phyloP scores from a whole-genome alignment of 37 sponge, comb jelly and placozoan genomes.

The Dysidea cf. avara region DNA sequence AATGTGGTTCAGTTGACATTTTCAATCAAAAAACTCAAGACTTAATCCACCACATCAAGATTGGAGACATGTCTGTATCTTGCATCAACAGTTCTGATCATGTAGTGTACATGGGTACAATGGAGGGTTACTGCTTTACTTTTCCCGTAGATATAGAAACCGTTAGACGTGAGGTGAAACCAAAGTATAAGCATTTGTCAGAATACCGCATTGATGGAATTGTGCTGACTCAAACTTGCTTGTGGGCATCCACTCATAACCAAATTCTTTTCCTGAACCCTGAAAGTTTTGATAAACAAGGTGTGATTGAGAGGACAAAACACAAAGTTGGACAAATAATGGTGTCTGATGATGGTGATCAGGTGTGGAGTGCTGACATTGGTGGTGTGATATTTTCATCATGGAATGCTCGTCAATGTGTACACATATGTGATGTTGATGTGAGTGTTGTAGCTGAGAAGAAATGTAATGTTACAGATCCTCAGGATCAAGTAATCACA shows the following conservation, averaged over 20 bases:
- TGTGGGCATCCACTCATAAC: too few species aligned
- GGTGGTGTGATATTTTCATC: constrained; percentile 49
- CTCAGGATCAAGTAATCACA: constrained; percentile 54
- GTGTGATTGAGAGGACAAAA: background rate
- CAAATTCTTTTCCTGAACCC: constrained; percentile 53
- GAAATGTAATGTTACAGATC: too few species aligned
- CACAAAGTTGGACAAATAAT: constrained; percentile 43
- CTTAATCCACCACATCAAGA: constrained; percentile 32
- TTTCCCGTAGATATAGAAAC: constrained; percentile 7
- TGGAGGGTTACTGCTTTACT: too few species aligned
- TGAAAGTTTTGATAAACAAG: constrained; percentile 40
- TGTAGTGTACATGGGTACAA: constrained; percentile 47
- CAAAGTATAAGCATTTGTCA: constrained; percentile 36
- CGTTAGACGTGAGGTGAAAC: constrained; percentile 6
- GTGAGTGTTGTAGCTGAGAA: background rate
- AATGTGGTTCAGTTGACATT: constrained; percentile 45
- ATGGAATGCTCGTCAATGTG: constrained; percentile 40
- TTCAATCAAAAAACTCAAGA: constrained; percentile 29
- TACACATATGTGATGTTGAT: constrained; percentile 29
- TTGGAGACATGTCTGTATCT: constrained; percentile 55
- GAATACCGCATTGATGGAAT: too few species aligned
- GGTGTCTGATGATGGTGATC: constrained; percentile 9
- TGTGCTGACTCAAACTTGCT: too few species aligned
- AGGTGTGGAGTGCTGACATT: constrained; percentile 73
- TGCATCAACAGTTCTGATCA: constrained; percentile 39